phyloP scores from a whole-genome alignment of 2,888 invertebrate species.

The Steinernema carpocapsae region DNA sequence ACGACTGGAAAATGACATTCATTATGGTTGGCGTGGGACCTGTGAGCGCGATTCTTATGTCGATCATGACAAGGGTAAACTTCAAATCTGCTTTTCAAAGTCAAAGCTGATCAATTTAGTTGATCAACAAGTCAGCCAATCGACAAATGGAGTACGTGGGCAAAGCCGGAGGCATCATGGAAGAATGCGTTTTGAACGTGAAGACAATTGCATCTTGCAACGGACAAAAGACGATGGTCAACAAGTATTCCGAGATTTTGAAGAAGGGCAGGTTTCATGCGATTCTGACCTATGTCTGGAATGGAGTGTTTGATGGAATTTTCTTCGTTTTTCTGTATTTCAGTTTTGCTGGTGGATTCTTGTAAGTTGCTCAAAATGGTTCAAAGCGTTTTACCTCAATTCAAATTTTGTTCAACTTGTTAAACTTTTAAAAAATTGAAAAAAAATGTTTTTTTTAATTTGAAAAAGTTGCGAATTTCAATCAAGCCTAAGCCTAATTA shows the following conservation, averaged over 20 bases:
- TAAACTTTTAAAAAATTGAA: background rate
- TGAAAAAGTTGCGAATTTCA: background rate
- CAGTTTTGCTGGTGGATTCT: slow-evolving; percentile 9
- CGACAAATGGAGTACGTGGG: slow-evolving; percentile 40
- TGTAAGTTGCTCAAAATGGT: slow-evolving; percentile 17
- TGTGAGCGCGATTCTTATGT: slow-evolving; percentile 41
- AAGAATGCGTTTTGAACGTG: slow-evolving; percentile 47
- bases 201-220: slow-evolving; percentile 48
- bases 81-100: background rate
- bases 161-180: slow-evolving; percentile 41
- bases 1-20: slow-evolving; percentile 44
- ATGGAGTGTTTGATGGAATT: slow-evolving; percentile 46
- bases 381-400: too few relatives aligned
- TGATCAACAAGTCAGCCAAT: slow-evolving; percentile 39
- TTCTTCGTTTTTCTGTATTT: slow-evolving; percentile 40
- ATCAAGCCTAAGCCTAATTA: too few relatives aligned
- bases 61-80: slow-evolving; percentile 44
- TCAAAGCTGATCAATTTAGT: slow-evolving; percentile 37
- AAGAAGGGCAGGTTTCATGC: slow-evolving; percentile 38
- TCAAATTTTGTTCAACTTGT: too few relatives aligned
- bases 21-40: slow-evolving; percentile 42
- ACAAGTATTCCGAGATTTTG: slow-evolving; percentile 37
- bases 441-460: background rate
- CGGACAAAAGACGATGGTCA: slow-evolving; percentile 43
- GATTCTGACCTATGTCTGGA: slow-evolving; percentile 44